These are phyloP conservation scores for Gadus chalcogrammus DNA, from an alignment of 2,113 vertebrate species.

Conservation along the genomic window DNA sequence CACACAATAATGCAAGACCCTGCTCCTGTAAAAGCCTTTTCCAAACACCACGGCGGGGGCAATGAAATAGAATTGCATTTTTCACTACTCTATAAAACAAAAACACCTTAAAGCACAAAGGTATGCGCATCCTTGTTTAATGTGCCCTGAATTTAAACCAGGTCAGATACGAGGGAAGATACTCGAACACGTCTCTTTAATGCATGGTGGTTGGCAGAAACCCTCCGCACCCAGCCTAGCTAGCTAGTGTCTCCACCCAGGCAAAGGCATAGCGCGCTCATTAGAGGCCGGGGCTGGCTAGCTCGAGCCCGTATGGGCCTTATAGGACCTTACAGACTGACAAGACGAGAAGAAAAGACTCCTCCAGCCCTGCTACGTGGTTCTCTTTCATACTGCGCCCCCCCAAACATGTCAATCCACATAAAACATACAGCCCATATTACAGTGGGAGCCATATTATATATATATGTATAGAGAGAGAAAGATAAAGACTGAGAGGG, in stretches of 20 bases:
- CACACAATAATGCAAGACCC: conserved; percentile 28
- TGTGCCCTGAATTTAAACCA: background rate
- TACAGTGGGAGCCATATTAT: conserved; percentile 25
- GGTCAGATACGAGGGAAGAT: no score
- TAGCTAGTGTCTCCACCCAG: conserved; percentile 11
- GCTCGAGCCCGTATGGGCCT: no score
- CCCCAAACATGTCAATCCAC: conserved; percentile 32
- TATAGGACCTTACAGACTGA: background rate
- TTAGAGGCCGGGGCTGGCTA: conserved; percentile 18
- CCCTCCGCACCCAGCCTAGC: no score
- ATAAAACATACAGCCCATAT: conserved; percentile 43
- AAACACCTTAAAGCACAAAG: background rate
- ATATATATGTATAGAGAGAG: background rate
- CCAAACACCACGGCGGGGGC: conserved; percentile 12
- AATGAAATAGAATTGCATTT: conserved; percentile 26
- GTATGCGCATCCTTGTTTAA: background rate
- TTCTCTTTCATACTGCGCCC: no score
- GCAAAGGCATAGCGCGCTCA: conserved; percentile 22
- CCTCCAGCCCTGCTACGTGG: background rate
- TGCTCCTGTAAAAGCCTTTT: conserved; percentile 16
- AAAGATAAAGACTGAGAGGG: background rate
- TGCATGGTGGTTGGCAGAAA: no score
- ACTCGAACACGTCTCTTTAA: no score
- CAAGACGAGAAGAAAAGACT: background rate
- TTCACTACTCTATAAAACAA: background rate